A percentile compares a stretch with the other conserved stretches of the same genome.
Conservation (phyloP, 2,888 invertebrate genomes). For the Stenchaetothrips biformis region DNA sequence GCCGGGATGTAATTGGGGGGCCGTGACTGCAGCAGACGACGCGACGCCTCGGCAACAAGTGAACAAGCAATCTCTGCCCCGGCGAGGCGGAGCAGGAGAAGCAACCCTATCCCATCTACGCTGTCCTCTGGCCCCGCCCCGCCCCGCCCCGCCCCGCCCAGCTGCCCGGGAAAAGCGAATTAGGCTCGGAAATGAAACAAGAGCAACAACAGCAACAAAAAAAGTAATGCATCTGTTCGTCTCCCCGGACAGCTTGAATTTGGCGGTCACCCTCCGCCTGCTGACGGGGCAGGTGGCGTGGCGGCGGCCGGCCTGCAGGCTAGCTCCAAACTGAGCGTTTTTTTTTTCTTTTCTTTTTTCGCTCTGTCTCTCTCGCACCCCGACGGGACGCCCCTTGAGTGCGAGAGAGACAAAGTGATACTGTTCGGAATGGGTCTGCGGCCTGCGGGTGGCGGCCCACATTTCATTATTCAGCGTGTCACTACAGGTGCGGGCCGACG, state of each 20-base stretch:
- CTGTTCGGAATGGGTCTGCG: too few relatives aligned
- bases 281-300: too few relatives aligned
- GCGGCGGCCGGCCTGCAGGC: too few relatives aligned
- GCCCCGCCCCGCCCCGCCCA: neutral
- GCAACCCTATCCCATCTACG: neutral
- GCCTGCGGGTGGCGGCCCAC: neutral
- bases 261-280: too few relatives aligned
- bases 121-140: neutral
- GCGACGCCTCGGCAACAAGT: neutral
- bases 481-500: neutral
- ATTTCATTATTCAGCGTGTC: neutral
- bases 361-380: neutral
- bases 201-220: neutral
- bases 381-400: neutral
- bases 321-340: too few relatives aligned
- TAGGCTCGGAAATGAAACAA: neutral
- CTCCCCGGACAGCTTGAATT: neutral
- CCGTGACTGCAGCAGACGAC: neutral
- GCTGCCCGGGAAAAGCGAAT: neutral
- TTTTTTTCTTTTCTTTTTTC: too few relatives aligned
- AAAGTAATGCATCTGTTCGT: neutral
- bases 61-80: neutral
- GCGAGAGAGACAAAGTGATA: neutral
- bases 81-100: neutral
- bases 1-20: neutral